Evolutionary conservation across 2,888 invertebrate genomes (phyloP), one percentile per base, ranked within the genome.

Genomic region (Drosophila austrosaltans): DNA sequence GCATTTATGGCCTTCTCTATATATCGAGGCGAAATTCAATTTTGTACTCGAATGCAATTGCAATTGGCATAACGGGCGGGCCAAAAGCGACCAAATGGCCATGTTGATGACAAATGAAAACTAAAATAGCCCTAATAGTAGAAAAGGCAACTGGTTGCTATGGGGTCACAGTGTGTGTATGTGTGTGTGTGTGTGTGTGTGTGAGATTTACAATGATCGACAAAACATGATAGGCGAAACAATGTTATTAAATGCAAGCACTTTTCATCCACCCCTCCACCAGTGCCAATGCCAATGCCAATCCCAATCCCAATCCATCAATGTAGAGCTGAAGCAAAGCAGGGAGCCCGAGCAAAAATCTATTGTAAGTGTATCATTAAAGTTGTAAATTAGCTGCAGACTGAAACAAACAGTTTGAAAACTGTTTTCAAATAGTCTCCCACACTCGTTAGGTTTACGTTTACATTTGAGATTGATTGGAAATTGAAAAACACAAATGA

Each of bases 61-160:
- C 76, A 84, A 79, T 82, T 82, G 82, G 80, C 80, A 78, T 69
- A 76, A 68, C 56, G 67, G 30, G 59, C 60, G 67, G 30, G 59
- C 60, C 72, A 75, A 65, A 74, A 74, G 57, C 68, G 67, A 75
- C 75, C 70, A 71, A 78, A 82, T 81, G 76, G 63, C 70, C 71
- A 81, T 69, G 66, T 72, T 70, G 83, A 85, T 83, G 83, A 83
- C 85, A 83, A 83, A 83, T 83, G 85, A 78, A 83, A 83, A 79
- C 81, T 84, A 72, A 81, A 83, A 75, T 80, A 72, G 72, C 80
- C 57, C 78, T 77, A 79, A 78, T 70, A 48, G 48, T 48, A 25
- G 48, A 12, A 56, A 56, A 62, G 79, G 57, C 77, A 69, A 79
- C 73, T 79, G 64, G 57, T 64, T 48, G 32, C 25, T 53, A 58